phyloP scores from a whole-genome alignment of 2,888 invertebrate genomes.

The Nephrotoma guestfalica region DNA sequence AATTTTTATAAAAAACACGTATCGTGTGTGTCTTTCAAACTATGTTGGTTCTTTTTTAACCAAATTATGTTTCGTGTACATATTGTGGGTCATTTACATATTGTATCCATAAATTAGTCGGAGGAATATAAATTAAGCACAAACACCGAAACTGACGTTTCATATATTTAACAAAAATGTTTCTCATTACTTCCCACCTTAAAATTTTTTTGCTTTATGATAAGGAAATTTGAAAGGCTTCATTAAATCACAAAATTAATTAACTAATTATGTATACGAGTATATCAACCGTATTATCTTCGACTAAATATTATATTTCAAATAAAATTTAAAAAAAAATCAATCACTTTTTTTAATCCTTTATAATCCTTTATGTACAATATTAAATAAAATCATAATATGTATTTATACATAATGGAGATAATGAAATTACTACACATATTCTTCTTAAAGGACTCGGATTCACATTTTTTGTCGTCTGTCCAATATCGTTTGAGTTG shows the following conservation, averaged over 20 bases:
- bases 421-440: neutral
- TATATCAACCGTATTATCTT: neutral
- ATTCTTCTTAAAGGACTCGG: too few relatives aligned
- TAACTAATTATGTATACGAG: neutral
- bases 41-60: neutral
- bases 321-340: neutral
- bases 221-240: neutral
- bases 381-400: neutral
- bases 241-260: neutral
- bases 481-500: too few relatives aligned
- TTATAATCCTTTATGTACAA: neutral
- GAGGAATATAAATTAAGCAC: too few relatives aligned
- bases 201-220: neutral
- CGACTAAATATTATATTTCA: neutral
- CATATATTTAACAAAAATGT: too few relatives aligned
- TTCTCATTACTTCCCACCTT: too few relatives aligned
- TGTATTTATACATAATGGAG: neutral
- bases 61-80: neutral
- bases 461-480: too few relatives aligned
- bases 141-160: too few relatives aligned
- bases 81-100: neutral
- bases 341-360: neutral
- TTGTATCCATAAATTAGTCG: too few relatives aligned
- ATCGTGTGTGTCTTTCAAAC: neutral
- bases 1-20: neutral